Evolutionary conservation across 2,888 invertebrate species (phyloP), one percentile per base, ranked within the genome.

Genomic region (Dilophus febrilis): DNA sequence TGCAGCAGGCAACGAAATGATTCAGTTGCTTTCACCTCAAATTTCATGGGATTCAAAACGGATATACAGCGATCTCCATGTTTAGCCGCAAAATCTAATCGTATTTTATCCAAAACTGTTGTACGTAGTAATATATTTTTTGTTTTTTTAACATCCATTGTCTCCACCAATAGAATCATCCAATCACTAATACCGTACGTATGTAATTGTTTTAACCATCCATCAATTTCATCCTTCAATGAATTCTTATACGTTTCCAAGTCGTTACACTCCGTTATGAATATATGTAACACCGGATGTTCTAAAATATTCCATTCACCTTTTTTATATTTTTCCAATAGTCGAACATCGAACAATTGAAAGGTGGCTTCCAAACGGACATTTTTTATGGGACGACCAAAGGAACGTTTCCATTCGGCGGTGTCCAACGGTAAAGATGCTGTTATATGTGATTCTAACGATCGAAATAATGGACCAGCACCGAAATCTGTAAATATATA

Each of bases 221-320:
- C 63, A 55, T 85, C 84, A 48, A 95, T 83, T 50, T 88, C 87
- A 57, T 94, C 92, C 60, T 80, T 75, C n/a, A 87, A 71, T 38
- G 72, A 74, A 37, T 77, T 71, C 64, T 91, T 92, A 57, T 95
- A 95, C 38, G 76, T 71, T 61, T 95, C 95, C 49, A 91, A 68
- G 65, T 95, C 94, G 58, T 75, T 74, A 70, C 92, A 92, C 58
- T 94, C 92, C 17, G 86, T 91, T 80, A 92, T 91, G 61, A 82
- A 95, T 43, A 88, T 83, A 59, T 95, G 91, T 55, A 95, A 77
- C 58, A 94, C 79, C 11, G 92, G 88, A 51, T 85, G 81, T 49
- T 86, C 81, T 44, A 91, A 68, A 35, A 94, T 71, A 54, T 80
- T 81, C 63, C 80, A 77, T 56, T 77, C 74, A 41, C 72, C 73